Percentiles rank a stretch among this genome's conserved stretches.
Evolutionary conservation across 2,113 vertebrate species (phyloP).

Genomic region (Crocuta crocuta): DNA sequence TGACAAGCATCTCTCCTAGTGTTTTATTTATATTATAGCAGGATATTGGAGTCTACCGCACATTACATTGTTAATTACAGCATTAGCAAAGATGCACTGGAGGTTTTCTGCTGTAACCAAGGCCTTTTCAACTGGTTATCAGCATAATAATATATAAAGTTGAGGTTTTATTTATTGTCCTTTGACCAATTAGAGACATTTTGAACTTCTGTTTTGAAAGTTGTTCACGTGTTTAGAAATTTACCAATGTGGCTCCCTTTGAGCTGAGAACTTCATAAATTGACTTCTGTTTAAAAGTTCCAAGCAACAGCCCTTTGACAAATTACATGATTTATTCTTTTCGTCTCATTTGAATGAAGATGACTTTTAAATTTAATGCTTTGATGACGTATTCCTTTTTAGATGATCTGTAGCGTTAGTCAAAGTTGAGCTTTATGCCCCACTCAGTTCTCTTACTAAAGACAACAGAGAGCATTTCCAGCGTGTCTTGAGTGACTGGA

Average conservation of each 20-base stretch:
- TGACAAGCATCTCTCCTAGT: constrained; percentile 80
- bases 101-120: constrained; percentile 13
- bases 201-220: constrained; percentile 47
- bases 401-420: not conserved
- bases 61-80: constrained; percentile 84
- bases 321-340: not conserved
- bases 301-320: not conserved
- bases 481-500: not conserved
- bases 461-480: not conserved
- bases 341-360: not conserved
- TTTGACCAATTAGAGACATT: constrained; percentile 47
- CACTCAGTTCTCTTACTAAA: not conserved
- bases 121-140: constrained; percentile 45
- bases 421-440: not conserved
- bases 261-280: not conserved
- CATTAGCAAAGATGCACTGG: constrained; percentile 58
- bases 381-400: not conserved
- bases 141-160: not conserved
- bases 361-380: constrained; percentile 1
- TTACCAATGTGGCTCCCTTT: not conserved
- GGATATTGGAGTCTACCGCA: constrained; percentile 56
- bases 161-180: not conserved
- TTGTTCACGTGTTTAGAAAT: not conserved
- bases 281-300: not conserved
- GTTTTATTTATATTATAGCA: constrained; percentile 86